Evolutionary conservation across 2,113 vertebrate species (phyloP), one percentile per base, ranked within the genome.

Genomic region (Progne subis): DNA sequence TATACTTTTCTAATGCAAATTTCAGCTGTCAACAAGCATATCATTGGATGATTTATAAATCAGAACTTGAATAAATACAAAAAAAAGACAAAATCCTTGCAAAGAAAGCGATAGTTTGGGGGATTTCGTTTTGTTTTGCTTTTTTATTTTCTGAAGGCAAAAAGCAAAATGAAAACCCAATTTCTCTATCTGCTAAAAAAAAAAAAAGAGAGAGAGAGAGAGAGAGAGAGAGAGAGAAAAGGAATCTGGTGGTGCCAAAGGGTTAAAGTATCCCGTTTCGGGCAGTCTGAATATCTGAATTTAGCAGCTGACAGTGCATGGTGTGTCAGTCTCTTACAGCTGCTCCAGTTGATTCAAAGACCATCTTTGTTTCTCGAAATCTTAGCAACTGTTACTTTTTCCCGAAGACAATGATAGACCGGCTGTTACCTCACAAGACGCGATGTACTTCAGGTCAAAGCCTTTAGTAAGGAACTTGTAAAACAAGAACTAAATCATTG

Each of bases 341-440:
- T 98, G 98, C 96, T 97, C 96, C 89, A 39, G 65, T 84, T 77
- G 87, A 95, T 90, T 98, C 97, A 98, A 97, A 98, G 98, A 92
- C 53, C 70, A 97, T 97, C 98, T 98, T 98, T 98, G 98, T 98
- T 97, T 97, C 92, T 86, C 43, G 3, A 85, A 96, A 96, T 95
- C 96, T 96, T 91, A 98, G 98, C 97, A 98, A 98, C 97, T 94
- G 97, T 89, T 90, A 86, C 97, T 96, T 96, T 96, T 97, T 96
- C 77, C 85, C 57, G 2, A 97, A 97, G 97, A 97, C 88, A 94
- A 91, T 91, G 91, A 74, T 3, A 77, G 88, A 94, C 96, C 98
- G 98, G 97, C 98, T 98, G 97, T 95, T 95, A 90, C 92, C 96
- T 82, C 97, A 91, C 97, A 95, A 94, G 96, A 97, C 32, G 85